Evolutionary conservation across 2,113 vertebrate genomes (phyloP).

Genomic region (Phainopepla nitens): DNA sequence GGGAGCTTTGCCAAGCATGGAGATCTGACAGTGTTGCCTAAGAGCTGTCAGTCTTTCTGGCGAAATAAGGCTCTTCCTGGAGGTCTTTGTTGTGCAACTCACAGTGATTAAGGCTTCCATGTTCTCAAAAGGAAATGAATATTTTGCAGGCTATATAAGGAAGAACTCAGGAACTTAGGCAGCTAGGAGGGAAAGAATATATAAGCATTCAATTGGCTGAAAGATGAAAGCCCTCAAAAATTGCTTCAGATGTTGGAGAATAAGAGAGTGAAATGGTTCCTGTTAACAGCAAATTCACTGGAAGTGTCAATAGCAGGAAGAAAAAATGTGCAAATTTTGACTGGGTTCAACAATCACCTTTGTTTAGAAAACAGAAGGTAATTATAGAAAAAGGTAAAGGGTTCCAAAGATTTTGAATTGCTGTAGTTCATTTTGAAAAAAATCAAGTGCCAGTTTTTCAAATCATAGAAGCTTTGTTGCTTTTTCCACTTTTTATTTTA

Average conservation of each 20-base stretch:
- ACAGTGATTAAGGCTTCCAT: background rate
- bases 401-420: background rate
- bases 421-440: background rate
- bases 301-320: background rate
- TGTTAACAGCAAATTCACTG: background rate
- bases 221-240: background rate
- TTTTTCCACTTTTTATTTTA: background rate
- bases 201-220: background rate
- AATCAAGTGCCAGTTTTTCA: background rate
- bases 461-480: background rate
- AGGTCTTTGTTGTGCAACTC: background rate
- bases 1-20: rapidly evolving
- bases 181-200: background rate
- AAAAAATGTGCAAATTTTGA: background rate
- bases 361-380: background rate
- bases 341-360: background rate
- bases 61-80: background rate
- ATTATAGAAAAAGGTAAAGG: background rate
- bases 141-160: constrained; percentile 10
- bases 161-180: background rate
- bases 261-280: background rate
- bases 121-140: constrained; percentile 36
- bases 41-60: background rate
- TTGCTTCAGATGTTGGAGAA: background rate
- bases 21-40: background rate